phyloP scores from a whole-genome alignment of 2,888 invertebrate species.

The Oscheius onirici region DNA sequence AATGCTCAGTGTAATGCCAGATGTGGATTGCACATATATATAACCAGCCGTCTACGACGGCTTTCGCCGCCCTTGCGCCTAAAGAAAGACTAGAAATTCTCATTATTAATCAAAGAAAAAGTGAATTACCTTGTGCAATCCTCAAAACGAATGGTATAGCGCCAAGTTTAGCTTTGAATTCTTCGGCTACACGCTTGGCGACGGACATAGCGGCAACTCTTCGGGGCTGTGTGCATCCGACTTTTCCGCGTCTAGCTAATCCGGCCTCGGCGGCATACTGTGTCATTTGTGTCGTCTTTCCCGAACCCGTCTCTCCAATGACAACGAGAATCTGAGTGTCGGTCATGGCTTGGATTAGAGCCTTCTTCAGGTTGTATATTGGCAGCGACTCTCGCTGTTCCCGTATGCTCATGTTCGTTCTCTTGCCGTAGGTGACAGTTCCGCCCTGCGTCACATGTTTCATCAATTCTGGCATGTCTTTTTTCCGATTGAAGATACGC shows the following conservation, averaged over 20 bases:
- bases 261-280: slow-evolving; percentile 97
- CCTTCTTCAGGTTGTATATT: slow-evolving; percentile 93
- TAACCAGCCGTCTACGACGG: too few relatives aligned
- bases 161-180: slow-evolving; percentile 94
- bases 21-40: too few relatives aligned
- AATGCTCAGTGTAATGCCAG: background rate
- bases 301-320: slow-evolving; percentile 97
- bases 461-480: slow-evolving; percentile 97
- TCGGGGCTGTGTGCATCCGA: slow-evolving; percentile 87
- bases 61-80: too few relatives aligned
- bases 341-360: slow-evolving; percentile 76
- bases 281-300: slow-evolving; percentile 98
- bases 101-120: background rate
- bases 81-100: slow-evolving; percentile 75
- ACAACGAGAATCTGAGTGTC: slow-evolving; percentile 82
- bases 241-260: slow-evolving; percentile 83
- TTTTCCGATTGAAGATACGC: slow-evolving; percentile 37
- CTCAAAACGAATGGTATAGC: slow-evolving; percentile 99
- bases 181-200: slow-evolving; percentile 97
- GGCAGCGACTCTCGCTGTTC: slow-evolving; percentile 96
- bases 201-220: slow-evolving; percentile 95
- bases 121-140: slow-evolving; percentile 83
- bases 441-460: slow-evolving; percentile 92
- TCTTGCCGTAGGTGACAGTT: slow-evolving; percentile 96
- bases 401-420: slow-evolving; percentile 89